Evolutionary conservation across 2,113 vertebrate species (phyloP).

Genomic region (Chloropsis cyanopogon): DNA sequence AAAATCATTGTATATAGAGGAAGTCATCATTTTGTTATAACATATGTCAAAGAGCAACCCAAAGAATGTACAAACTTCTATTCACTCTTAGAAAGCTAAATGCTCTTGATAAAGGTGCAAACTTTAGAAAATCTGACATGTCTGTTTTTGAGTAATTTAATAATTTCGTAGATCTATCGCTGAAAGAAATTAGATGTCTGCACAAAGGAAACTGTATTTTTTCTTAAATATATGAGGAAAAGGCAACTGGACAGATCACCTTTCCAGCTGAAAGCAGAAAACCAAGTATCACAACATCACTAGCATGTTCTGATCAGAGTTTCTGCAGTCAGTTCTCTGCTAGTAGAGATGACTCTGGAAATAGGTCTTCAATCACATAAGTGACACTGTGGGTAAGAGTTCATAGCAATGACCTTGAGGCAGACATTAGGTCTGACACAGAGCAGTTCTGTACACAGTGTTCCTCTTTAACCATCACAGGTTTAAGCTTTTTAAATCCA

Average conservation of each 20-base stretch:
- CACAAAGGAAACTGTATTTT: neutral
- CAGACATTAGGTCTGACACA: neutral
- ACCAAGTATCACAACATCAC: neutral
- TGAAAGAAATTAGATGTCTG: conserved; percentile 72
- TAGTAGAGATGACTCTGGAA: neutral
- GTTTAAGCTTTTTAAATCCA: neutral
- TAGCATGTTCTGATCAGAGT: neutral
- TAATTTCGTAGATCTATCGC: conserved; percentile 48
- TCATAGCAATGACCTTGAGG: neutral
- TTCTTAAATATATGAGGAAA: conserved; percentile 14
- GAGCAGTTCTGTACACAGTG: neutral
- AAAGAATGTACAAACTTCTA: conserved; percentile 27
- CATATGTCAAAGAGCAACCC: conserved; percentile 55
- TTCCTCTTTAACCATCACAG: neutral
- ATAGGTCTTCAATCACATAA: neutral
- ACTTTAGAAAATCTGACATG: conserved; percentile 60
- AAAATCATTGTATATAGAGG: conserved; percentile 23
- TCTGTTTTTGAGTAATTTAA: conserved; percentile 54
- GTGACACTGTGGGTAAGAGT: neutral
- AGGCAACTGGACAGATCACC: neutral
- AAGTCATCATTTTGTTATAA: neutral
- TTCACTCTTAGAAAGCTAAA: conserved; percentile 61
- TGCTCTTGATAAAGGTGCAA: conserved; percentile 63
- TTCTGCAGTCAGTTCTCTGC: neutral
- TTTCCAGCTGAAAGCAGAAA: neutral